Base-by-base conservation (phyloP, 2,797 vertebrate genomes). In the Phoxinus dragarum region DNA sequence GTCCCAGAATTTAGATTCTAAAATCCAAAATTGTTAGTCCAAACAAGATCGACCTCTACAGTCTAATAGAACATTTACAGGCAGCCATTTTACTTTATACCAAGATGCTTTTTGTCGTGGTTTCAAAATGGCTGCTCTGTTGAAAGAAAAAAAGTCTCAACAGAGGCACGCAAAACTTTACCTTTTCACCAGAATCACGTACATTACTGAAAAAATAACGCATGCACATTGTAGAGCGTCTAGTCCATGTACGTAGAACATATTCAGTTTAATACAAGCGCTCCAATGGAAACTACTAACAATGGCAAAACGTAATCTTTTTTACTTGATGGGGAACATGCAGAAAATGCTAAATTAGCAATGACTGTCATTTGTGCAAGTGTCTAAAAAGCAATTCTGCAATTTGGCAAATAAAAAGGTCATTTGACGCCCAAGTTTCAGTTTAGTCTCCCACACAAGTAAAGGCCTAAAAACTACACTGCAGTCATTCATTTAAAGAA, bases 51-150 rank as follows among this genome's bases (percentile, higher is more conserved):
- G 17, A 64, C 31, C 59, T 76, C 47, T 56, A 75, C 31, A 31
- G 61, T 77, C 31, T 52, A 67, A 76, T n/a, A 68, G 31, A 36
- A 54, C 23, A n/a, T 74, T 71, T 77, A 86, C 82, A 6, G 17
- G 86, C 84, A 78, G 89, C 91, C 91, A 91, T 91, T 89, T 91
- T 90, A 82, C 76, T 42, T 79, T 67, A 61, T 77, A 59, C 47
- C 14, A 84, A 85, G 56, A 75, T 68, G 72, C 64, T 82, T 79
- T 81, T 68, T 23, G 68, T 71, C 12, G 12, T 34, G 73, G 81
- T 52, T 86, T 81, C 77, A 91, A 92, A 90, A 92, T 91, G 90
- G 89, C 89, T 52, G 84, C 88, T 75, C 34, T 76, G 80, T 85
- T 88, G 67, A 59, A 77, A 84, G 71, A 69, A 81, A 84, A 83